Evolutionary conservation across 2,797 vertebrate genomes (phyloP), one percentile per base, ranked within the genome.

Genomic region (Prunella strophiata): DNA sequence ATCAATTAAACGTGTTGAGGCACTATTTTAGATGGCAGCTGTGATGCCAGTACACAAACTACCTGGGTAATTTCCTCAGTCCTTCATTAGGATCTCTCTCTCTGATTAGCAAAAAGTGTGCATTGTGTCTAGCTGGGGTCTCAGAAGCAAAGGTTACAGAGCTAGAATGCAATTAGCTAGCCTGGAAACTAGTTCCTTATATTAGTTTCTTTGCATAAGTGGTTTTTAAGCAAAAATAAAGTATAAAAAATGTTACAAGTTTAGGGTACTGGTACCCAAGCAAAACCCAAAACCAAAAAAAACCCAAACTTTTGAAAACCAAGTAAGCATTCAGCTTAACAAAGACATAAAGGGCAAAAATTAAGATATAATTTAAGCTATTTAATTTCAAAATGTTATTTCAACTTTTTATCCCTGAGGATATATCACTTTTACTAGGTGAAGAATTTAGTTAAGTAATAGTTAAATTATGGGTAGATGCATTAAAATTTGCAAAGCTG

Each of bases 301-400:
- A 1, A 4, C 0, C 8, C 26, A 73, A 54, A 18, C 3, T 72
- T 85, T 22, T 17, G 20, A 70, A 4, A 1, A 36, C 16, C 5
- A 75, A 75, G 15, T 21, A 65, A 51, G n/a, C 5, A 19, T 54
- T 73, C 5, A 14, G 4, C 8, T 57, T 34, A 54, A 30, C 70
- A 85, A 29, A 59, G 6, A 40, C 3, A 57, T 3, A 71, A 40
- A 66, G 3, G 4, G 3, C 2, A 76, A 73, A 84, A 77, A 58
- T 7, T 18, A 84, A 74, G 10, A 2, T 27, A 62, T 58, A 62
- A 38, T 25, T 36, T 36, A 36, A 36, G 3, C 3, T 30, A 38
- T n/a, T 77, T 89, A 78, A 63, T 58, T 58, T 70, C 40, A 78
- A 67, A 78, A 50, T 3, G 2, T 29, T 77, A 57, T 67, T 81